Conservation (phyloP, 2,797 vertebrate genomes). For the Coccyzus lansbergi region DNA sequence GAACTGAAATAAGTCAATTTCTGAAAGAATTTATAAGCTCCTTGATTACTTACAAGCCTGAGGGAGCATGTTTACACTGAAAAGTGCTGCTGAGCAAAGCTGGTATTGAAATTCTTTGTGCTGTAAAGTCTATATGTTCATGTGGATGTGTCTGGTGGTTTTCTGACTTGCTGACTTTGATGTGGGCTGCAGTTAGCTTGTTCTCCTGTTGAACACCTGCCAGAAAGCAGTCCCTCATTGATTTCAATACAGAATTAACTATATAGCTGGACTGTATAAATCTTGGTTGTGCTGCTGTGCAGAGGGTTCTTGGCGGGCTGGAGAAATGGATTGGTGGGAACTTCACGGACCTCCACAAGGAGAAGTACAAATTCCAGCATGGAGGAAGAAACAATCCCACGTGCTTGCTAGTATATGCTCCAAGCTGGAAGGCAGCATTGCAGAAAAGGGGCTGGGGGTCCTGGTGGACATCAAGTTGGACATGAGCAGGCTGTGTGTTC, state of each 20-base stretch:
- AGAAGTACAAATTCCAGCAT: background rate
- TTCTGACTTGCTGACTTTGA: background rate
- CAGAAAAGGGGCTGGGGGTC: background rate
- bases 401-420: background rate
- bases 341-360: background rate
- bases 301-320: background rate
- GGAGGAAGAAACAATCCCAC: background rate
- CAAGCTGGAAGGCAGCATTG: background rate
- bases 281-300: background rate
- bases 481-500: background rate
- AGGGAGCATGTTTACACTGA: background rate
- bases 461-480: background rate
- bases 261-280: background rate
- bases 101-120: background rate
- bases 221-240: fast-evolving
- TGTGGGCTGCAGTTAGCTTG: background rate
- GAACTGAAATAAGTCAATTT: background rate
- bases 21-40: background rate
- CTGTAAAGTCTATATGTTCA: background rate
- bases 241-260: background rate
- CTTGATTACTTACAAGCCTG: background rate
- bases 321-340: background rate
- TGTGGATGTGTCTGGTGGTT: background rate
- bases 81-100: background rate
- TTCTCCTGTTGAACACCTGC: background rate